Base-by-base conservation (phyloP, 2,113 vertebrate species). In the Podocnemis expansa region DNA sequence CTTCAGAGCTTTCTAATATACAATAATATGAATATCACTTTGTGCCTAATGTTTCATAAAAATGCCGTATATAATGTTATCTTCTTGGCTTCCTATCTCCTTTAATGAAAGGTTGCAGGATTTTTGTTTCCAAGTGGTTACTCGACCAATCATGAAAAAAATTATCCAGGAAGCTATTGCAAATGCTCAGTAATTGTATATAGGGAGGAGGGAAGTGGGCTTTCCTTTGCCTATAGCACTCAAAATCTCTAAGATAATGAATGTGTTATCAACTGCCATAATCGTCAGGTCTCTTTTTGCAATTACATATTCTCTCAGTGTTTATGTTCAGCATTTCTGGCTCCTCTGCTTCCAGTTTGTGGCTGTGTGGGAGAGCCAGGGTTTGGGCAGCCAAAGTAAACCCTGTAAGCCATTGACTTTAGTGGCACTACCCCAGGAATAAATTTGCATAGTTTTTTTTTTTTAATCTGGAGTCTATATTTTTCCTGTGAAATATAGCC, bases 11-110 rank as follows among this genome's bases (percentile, higher is more conserved):
- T 92, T 83, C 83, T 90, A 78, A 55, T 84, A 91, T 52, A 85
- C 89, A 84, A 34, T 76, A 94, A 94, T 63, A 84, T n/a, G 82
- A 19, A 91, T 86, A 87, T 90, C 84, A 13, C 89, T 94, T 88
- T 60, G 51, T 89, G 90, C 76, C 82, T 93, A 75, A 94, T 89
- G 78, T 95, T 94, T 95, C 90, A 96, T 94, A 94, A 95, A 95
- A 96, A 92, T 91, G 81, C 85, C 94, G 87, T 89, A 73, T 52
- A 86, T 84, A 52, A 82, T 63, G 52, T 63, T 78, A 75, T 81
- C 67, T 94, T 88, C 87, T 90, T 80, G 89, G 67, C 82, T 95
- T 84, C 78, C 80, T 91, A 22, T 93, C 75, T 90, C 73, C 88
- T 93, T 55, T 92, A 95, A 88, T 96, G 89, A 96, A 94, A 88